Evolutionary conservation across 2,797 vertebrate species (phyloP).

Genomic region (Urocyon cinereoargenteus): DNA sequence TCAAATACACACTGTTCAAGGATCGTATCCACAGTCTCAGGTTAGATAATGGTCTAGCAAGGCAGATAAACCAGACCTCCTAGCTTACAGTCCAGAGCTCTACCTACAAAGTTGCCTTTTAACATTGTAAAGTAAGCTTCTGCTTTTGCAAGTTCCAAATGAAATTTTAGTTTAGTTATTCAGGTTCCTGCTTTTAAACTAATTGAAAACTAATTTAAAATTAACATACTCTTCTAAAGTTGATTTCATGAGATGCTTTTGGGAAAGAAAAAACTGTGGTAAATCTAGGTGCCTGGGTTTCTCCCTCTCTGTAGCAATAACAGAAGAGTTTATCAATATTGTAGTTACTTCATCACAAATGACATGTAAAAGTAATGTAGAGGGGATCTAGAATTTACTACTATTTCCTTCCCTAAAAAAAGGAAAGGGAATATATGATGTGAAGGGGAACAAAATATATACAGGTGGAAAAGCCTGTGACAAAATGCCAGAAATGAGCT

Average conservation of each 20-base stretch:
- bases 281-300: neutral
- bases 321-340: neutral
- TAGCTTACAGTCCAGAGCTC: neutral
- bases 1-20: slow-evolving; percentile 20
- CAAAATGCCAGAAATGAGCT: slow-evolving; percentile 10
- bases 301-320: neutral
- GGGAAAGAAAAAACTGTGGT: neutral
- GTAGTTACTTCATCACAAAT: slow-evolving; percentile 18
- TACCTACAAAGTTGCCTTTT: neutral
- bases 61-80: slow-evolving; percentile 41
- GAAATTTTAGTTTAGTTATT: slow-evolving; percentile 33
- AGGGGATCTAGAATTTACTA: neutral
- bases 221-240: neutral
- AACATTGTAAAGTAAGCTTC: neutral
- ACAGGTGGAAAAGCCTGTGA: neutral
- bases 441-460: neutral
- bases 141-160: slow-evolving; percentile 19
- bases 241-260: neutral
- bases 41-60: neutral
- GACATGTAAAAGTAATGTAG: neutral
- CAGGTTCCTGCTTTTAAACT: slow-evolving; percentile 15
- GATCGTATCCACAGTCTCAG: slow-evolving; percentile 49
- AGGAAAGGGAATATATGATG: neutral
- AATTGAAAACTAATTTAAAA: slow-evolving; percentile 67
- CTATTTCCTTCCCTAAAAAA: slow-evolving; percentile 40